A percentile compares a stretch with the other conserved stretches of the same genome.
phyloP scores from a whole-genome alignment of 2,797 vertebrate genomes.

The Anabacerthia variegaticeps region DNA sequence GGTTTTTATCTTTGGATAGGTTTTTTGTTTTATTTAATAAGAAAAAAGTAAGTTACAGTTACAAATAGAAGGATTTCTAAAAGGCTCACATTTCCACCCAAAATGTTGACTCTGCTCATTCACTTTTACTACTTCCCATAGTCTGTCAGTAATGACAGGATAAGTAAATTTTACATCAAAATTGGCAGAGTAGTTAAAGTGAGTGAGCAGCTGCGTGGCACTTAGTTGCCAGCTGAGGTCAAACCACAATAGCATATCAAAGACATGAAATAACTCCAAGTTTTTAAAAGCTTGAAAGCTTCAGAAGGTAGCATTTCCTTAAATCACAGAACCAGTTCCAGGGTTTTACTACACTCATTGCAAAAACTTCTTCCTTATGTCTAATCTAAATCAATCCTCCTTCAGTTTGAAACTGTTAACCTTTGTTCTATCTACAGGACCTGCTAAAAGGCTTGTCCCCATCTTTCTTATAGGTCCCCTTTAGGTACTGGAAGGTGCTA shows the following conservation, averaged over 20 bases:
- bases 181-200: neutral
- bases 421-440: neutral
- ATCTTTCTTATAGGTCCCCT: neutral
- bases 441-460: neutral
- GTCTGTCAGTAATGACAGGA: neutral
- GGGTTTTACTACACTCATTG: neutral
- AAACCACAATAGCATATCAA: neutral
- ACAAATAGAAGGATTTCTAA: neutral
- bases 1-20: neutral
- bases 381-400: neutral
- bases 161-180: neutral
- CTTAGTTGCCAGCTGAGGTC: neutral
- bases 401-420: neutral
- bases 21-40: neutral
- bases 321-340: neutral
- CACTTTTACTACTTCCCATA: neutral
- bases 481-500: neutral
- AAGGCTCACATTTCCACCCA: neutral
- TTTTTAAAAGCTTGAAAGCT: neutral
- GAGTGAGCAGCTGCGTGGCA: rapidly evolving
- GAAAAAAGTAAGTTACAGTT: neutral
- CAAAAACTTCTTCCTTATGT: neutral
- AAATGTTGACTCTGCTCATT: neutral
- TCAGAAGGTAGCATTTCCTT: neutral
- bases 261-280: neutral